Conservation (phyloP, 2,113 vertebrate genomes). For the Odontesthes bonariensis region DNA sequence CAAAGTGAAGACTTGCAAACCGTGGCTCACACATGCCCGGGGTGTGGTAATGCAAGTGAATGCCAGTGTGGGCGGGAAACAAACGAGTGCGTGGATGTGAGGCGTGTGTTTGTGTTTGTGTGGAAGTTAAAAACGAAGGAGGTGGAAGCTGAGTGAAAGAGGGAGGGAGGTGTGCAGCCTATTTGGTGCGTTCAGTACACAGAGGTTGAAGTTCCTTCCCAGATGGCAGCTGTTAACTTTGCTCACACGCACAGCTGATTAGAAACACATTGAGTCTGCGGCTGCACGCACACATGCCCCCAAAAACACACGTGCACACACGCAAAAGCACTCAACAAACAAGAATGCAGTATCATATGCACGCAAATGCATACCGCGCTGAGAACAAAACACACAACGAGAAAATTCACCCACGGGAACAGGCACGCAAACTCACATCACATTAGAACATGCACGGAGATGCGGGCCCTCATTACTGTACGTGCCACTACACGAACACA, state of each 20-base stretch:
- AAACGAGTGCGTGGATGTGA: slow-evolving; percentile 52
- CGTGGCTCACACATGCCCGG: slow-evolving; percentile 40
- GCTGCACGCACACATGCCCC: slow-evolving; percentile 63
- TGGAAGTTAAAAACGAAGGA: slow-evolving; percentile 26
- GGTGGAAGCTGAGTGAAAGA: slow-evolving; percentile 20
- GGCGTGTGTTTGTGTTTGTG: slow-evolving; percentile 42
- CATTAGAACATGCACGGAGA: slow-evolving; percentile 7
- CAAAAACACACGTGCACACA: slow-evolving; percentile 51
- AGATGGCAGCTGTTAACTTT: slow-evolving; percentile 86
- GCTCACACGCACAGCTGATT: slow-evolving; percentile 86
- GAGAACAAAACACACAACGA: slow-evolving; percentile 70
- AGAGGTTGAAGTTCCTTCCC: slow-evolving; percentile 82
- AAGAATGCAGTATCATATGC: slow-evolving; percentile 17
- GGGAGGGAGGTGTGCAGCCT: slow-evolving; percentile 42
- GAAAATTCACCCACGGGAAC: slow-evolving; percentile 61
- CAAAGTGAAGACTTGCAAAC: background rate
- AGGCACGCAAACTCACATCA: slow-evolving; percentile 32
- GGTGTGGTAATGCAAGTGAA: slow-evolving; percentile 65
- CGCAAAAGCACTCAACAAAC: slow-evolving; percentile 10
- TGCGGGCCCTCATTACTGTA: slow-evolving; percentile 8
- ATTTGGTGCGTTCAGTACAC: slow-evolving; percentile 71
- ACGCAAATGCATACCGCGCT: slow-evolving; percentile 42
- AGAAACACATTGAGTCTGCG: slow-evolving; percentile 84
- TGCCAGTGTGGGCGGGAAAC: slow-evolving; percentile 71
- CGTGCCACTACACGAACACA: slow-evolving; percentile 17